Conservation (phyloP, 2,113 vertebrate genomes). For the Paralichthys olivaceus region DNA sequence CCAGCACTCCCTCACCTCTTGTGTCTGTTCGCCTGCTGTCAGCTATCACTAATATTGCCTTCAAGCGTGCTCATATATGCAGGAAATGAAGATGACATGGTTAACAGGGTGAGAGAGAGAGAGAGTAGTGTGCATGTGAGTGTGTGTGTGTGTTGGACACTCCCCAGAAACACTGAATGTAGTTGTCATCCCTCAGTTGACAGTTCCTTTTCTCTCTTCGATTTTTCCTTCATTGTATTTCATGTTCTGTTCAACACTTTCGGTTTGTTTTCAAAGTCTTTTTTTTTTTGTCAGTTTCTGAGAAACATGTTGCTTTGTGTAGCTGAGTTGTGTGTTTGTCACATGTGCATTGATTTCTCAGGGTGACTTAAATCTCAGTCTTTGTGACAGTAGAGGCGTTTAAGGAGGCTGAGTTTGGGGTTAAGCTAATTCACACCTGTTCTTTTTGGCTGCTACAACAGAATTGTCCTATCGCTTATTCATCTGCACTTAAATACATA, state of each 20-base stretch:
- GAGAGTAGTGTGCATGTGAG: constrained; percentile 13
- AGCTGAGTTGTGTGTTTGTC: neutral
- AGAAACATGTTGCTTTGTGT: constrained; percentile 1
- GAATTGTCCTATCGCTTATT: neutral
- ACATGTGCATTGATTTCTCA: neutral
- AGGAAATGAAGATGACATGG: constrained; percentile 75
- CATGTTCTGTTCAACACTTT: constrained; percentile 6
- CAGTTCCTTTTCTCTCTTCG: constrained; percentile 69
- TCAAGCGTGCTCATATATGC: constrained; percentile 47
- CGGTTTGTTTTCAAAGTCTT: neutral
- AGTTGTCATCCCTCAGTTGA: constrained; percentile 42
- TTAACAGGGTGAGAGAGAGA: constrained; percentile 37
- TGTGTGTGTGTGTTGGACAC: constrained; percentile 43
- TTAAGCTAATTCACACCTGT: neutral
- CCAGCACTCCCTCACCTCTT: constrained; percentile 20
- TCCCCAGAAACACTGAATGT: constrained; percentile 55
- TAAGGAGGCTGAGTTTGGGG: neutral
- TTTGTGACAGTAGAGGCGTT: neutral
- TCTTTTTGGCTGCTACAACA: neutral
- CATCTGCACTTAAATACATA: neutral
- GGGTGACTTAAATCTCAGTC: neutral
- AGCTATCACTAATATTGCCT: constrained; percentile 60
- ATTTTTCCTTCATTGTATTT: constrained; percentile 24
- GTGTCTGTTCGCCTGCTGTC: constrained; percentile 38
- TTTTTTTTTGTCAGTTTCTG: neutral